These are phyloP conservation scores for Acanthopagrus latus DNA, from an alignment of 2,797 vertebrate species.

Conservation along the genomic window DNA sequence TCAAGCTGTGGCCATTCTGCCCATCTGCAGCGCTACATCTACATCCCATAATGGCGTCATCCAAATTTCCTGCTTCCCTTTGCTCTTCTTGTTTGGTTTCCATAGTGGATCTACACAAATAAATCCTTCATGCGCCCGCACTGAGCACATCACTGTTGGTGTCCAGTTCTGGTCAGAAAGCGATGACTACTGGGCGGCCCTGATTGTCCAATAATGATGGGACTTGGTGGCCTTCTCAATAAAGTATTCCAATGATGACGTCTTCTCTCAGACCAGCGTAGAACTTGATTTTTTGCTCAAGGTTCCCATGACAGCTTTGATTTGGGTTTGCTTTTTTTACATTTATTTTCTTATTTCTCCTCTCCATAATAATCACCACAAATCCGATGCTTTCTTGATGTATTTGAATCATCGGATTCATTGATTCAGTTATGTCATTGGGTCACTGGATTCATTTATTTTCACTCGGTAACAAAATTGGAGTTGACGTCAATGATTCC, in stretches of 20 bases:
- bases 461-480: too few species aligned
- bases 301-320: constrained; percentile 42
- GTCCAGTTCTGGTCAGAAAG: constrained; percentile 55
- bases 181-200: constrained; percentile 52
- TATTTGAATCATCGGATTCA: not conserved
- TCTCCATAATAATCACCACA: not conserved
- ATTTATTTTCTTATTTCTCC: not conserved
- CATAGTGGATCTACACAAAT: constrained; percentile 57
- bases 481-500: too few species aligned
- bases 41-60: constrained; percentile 27
- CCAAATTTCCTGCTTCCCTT: constrained; percentile 21
- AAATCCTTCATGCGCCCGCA: constrained; percentile 23
- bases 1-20: constrained; percentile 1
- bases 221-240: constrained; percentile 52
- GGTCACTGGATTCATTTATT: too few species aligned
- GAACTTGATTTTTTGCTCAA: constrained; percentile 38
- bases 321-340: not conserved
- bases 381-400: not conserved
- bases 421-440: too few species aligned
- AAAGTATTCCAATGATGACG: constrained; percentile 53
- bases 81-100: constrained; percentile 58
- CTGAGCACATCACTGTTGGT: constrained; percentile 53
- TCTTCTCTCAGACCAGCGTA: constrained; percentile 39
- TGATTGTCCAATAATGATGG: constrained; percentile 68
- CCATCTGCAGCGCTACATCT: not conserved